A percentile compares a stretch with the other conserved stretches of the same genome.
phyloP scores from a whole-genome alignment of 2,888 invertebrate genomes.

The Drosophila subsilvestris region DNA sequence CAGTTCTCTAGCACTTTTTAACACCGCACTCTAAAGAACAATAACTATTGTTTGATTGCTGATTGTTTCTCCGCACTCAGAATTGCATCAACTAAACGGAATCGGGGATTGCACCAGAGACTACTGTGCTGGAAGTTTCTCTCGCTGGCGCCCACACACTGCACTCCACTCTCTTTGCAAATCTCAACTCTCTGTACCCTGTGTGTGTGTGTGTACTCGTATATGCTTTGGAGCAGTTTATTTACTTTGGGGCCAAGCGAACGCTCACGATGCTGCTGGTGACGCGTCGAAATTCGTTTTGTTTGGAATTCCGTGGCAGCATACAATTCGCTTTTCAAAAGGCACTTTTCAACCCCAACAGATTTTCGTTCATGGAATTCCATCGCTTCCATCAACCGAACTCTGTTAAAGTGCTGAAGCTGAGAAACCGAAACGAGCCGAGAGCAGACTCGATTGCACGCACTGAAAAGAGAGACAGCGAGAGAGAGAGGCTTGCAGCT shows the following conservation, averaged over 20 bases:
- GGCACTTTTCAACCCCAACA: background rate
- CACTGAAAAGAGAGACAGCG: background rate
- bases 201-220: constrained; percentile 4
- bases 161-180: constrained; percentile 9
- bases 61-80: constrained; percentile 2
- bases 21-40: constrained; percentile 2
- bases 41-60: constrained; percentile 16
- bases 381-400: background rate
- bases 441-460: too few species aligned
- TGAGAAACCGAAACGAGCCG: background rate
- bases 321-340: background rate
- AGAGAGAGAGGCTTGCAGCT: background rate
- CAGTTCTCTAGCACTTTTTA: background rate
- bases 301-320: background rate
- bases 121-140: background rate
- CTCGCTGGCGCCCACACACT: background rate
- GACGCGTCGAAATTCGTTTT: constrained; percentile 68
- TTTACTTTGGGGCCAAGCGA: constrained; percentile 45
- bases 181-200: constrained; percentile 4
- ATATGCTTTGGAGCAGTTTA: constrained; percentile 21
- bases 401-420: background rate
- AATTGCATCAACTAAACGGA: constrained; percentile 5
- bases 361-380: background rate
- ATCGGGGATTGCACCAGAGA: constrained; percentile 18
- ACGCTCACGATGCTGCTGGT: constrained; percentile 71